Evolutionary conservation across 2,113 vertebrate species (phyloP), one percentile per base, ranked within the genome.

Genomic region (Rhegmatorhina hoffmannsi): DNA sequence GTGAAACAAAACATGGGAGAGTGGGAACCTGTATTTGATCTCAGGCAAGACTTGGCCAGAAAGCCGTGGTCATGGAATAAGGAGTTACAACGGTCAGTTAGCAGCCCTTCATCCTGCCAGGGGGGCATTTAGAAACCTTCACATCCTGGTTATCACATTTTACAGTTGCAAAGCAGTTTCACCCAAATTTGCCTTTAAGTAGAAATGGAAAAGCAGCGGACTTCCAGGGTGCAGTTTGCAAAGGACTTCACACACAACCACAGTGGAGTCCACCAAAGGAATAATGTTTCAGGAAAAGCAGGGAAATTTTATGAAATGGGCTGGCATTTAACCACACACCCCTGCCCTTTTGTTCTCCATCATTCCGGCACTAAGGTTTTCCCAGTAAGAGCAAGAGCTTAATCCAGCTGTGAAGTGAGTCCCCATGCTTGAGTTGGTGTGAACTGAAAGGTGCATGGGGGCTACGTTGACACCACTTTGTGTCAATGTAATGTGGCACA

Each of bases 401-500:
- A 52, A 62, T 0, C 3, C n/a, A 76, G 23, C 52, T 63, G 29
- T 78, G 64, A 88, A 76, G 9, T 0, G 1, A 67, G 20, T 21
- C 20, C 28, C 31, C 6, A 10, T 0, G 0, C 31, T 52, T 21
- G 21, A 20, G 38, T 7, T 58, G 47, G 25, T 1, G 1, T 70
- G 52, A 83, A n/a, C n/a, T 33, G 29, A 47, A 78, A 26, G 25
- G 26, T 56, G 28, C 36, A 12, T 31, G 60, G 59, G 17, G 40
- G 12, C 46, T 56, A 14, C 36, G 7, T 25, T 38, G 59, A 38
- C 34, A 38, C 25, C 59, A 8, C 31, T 17, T 7, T 15, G 5
- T 17, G 21, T 55, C 0, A 0, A 5, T 36, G 52, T 13, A 49
- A 36, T 0, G 1, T 33, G 19, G 14, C 36, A 29, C 7, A 3